Base-by-base conservation (phyloP, 2,888 invertebrate species). In the Idaea straminata region DNA sequence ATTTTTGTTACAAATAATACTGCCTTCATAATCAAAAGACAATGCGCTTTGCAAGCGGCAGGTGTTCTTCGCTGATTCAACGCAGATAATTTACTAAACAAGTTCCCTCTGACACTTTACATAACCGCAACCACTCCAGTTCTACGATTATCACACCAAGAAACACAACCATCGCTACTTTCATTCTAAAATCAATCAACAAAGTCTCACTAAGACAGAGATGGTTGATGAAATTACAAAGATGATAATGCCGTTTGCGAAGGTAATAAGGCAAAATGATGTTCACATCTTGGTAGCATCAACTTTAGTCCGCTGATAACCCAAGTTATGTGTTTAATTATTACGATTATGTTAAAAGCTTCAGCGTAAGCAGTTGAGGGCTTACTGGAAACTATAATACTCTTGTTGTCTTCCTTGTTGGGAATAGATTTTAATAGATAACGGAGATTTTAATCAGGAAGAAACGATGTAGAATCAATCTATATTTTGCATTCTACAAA, bases 21-120 rank as follows among this genome's bases (percentile, higher is more conserved):
- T 7, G 13, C 47, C 47, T 47, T 47, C 47, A 47, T 47, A 47
- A 47, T 47, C 47, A 47, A 2, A 47, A 47, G 47, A 47, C 47
- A 47, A 47, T 47, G 47, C 47, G 47, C 47, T 47, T 47, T 10
- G 47, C 47, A 47, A 47, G 47, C 81, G 86, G 89, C 91, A 91
- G 91, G 91, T 91, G 91, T 81, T 87, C 71, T 79, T 87, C 83
- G 47, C 13, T 86, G 88, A 89, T 91, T 88, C 88, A 77, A 83
- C 77, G 83, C 84, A 81, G 89, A 90, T 90, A 89, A 90, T 91
- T 89, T 90, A 84, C 89, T 85, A 90, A 90, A 91, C 91, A 83
- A 88, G 91, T 91, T 91, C 81, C 81, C 77, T 75, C 87, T 85
- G 84, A 86, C 86, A 87, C 84, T 83, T 85, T 74, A 74, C 79